Evolutionary conservation across 2,888 invertebrate genomes (phyloP), one percentile per base, ranked within the genome.

Genomic region (Macaria liturata): DNA sequence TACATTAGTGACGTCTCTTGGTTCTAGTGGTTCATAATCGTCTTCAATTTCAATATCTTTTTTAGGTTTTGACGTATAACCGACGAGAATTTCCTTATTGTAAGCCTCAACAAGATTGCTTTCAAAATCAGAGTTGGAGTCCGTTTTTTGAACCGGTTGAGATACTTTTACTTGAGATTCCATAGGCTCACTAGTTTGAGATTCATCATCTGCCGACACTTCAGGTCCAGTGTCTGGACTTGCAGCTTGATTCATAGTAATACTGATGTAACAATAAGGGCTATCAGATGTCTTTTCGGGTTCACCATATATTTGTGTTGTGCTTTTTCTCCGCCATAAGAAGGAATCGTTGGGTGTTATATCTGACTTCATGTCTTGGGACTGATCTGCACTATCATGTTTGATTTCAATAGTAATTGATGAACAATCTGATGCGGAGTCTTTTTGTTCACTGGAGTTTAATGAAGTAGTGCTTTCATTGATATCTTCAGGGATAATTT

Each of bases 331-430:
- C 57, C 94, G 92, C 93, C 94, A 95, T 42, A 95, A 81, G 79
- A 95, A 95, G 4, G 95, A 95, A 65, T 91, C 92, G 72, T 95
- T 95, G 2, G 95, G 95, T 68, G 93, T 88, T 55, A 94, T 88
- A 9, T 76, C 80, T 30, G 86, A 71, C 67, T 75, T 83, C 8
- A 88, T 70, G 47, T 86, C 85, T 71, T 86, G 76, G 63, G 51
- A 37, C 39, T 81, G 78, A 6, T 65, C 49, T 37, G 78, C 75
- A 58, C 80, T 80, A 55, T 72, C 67, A 9, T 55, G 52, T 43
- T 56, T 49, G 3, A 60, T 46, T 60, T 60, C 31, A 32, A 60
- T 60, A 32, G 48, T 55, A 32, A 55, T 49, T 40, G 67, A 65
- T 47, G 61, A 62, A 42, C 52, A 64, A 49, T 62, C 65, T 32